Conservation (phyloP, 2,888 invertebrate species). For the Andrena haemorrhoa region DNA sequence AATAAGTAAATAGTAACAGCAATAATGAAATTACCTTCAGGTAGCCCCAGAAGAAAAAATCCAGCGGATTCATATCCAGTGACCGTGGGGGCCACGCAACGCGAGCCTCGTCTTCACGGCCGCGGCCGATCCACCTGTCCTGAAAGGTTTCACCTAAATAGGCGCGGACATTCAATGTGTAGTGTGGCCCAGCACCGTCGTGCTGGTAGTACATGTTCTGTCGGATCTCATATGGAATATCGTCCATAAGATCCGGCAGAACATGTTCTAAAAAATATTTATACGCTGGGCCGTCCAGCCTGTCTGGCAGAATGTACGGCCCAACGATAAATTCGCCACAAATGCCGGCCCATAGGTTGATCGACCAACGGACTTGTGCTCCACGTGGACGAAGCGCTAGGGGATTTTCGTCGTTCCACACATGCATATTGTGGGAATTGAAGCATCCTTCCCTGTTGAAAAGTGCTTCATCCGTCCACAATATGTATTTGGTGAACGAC, state of each 20-base stretch:
- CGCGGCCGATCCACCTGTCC: not conserved
- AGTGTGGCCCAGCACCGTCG: not conserved
- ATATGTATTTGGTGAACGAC: no score
- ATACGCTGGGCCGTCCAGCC: no score
- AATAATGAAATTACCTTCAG: not conserved
- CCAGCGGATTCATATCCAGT: not conserved
- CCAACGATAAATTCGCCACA: no score
- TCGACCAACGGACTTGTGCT: not conserved
- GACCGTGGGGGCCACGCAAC: constrained; percentile 4
- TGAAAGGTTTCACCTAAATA: not conserved
- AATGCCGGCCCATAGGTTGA: not conserved
- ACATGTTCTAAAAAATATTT: no score
- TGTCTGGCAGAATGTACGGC: no score
- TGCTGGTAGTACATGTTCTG: no score
- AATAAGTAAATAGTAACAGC: not conserved
- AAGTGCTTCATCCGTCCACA: no score
- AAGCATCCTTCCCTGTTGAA: no score
- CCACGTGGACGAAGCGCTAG: not conserved
- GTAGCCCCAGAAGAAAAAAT: not conserved
- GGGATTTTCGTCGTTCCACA: not conserved
- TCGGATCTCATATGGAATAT: no score
- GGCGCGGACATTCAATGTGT: not conserved
- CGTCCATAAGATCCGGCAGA: no score
- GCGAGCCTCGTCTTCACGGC: not conserved
- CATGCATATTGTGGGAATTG: no score